Conservation (phyloP, 2,888 invertebrate genomes). For the Polyommatus iphigenia region DNA sequence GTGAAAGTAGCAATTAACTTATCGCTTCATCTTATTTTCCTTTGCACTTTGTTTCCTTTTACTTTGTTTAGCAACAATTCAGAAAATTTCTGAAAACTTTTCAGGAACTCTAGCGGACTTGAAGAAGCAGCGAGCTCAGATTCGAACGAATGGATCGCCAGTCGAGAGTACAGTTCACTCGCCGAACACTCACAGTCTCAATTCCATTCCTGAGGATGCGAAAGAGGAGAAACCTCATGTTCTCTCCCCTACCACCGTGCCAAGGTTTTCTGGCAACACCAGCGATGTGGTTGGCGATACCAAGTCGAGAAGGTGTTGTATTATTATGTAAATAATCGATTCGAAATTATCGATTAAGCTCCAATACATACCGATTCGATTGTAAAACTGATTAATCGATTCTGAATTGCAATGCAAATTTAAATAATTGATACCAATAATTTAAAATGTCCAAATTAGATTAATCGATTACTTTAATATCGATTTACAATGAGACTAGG, state of each 20-base stretch:
- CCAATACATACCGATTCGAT: background rate
- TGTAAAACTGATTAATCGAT: conserved; percentile 29
- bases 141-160: conserved; percentile 83
- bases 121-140: conserved; percentile 94
- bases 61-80: background rate
- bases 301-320: conserved; percentile 86
- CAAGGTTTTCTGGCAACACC: conserved; percentile 86
- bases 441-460: background rate
- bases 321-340: conserved; percentile 80
- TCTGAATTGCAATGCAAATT: conserved; percentile 36
- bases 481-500: background rate
- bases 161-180: conserved; percentile 69
- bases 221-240: conserved; percentile 67
- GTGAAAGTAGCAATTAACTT: conserved; percentile 11
- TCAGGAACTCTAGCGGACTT: conserved; percentile 79
- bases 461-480: background rate
- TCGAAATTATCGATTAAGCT: background rate
- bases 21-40: background rate
- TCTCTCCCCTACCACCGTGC: conserved; percentile 71
- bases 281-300: conserved; percentile 89
- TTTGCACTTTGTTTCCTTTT: background rate
- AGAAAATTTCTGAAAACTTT: conserved; percentile 44
- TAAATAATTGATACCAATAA: background rate
- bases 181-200: conserved; percentile 69
- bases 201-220: conserved; percentile 66